Evolutionary conservation across 1,140 invertebrate species (phyloP).

Genomic region (Drosophila repletoides): DNA sequence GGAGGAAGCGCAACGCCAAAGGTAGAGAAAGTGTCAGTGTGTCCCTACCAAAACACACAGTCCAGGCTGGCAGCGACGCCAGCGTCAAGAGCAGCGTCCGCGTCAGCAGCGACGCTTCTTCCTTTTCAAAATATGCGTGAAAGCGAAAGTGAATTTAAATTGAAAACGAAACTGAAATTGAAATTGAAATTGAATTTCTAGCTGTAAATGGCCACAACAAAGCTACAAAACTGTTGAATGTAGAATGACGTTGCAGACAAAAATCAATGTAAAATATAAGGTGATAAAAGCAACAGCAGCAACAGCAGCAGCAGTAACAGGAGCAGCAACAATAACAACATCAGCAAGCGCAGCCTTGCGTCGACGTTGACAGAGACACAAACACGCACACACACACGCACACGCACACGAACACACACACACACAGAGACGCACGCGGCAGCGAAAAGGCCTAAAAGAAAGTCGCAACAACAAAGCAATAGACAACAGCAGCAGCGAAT

Average conservation of each 20-base stretch:
- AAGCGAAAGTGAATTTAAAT: conserved; percentile 59
- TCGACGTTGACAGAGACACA: conserved; percentile 38
- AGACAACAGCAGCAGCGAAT: conserved; percentile 12
- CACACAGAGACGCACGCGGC: not conserved
- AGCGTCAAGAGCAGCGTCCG: not conserved
- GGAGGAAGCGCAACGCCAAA: conserved; percentile 18
- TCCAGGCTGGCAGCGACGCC: conserved; percentile 3
- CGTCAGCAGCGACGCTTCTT: conserved; percentile 9
- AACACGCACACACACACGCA: conserved; percentile 22
- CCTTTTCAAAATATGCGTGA: conserved; percentile 14
- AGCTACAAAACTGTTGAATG: conserved; percentile 71
- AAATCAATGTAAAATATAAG: conserved; percentile 74
- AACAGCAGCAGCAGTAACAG: conserved; percentile 37
- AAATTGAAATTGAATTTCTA: conserved; percentile 18
- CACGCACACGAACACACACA: not conserved
- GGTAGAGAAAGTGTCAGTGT: conserved; percentile 58
- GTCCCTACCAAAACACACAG: conserved; percentile 22
- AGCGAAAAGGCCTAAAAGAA: conserved; percentile 7
- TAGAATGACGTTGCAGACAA: conserved; percentile 79
- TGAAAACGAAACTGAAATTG: not conserved
- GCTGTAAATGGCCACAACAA: conserved; percentile 3
- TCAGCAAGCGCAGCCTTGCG: conserved; percentile 18
- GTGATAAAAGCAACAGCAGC: conserved; percentile 50
- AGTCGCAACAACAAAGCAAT: conserved; percentile 25
- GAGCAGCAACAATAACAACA: conserved; percentile 21